Base-by-base conservation (phyloP, 2,888 invertebrate species). In the Heliothis peltigera region DNA sequence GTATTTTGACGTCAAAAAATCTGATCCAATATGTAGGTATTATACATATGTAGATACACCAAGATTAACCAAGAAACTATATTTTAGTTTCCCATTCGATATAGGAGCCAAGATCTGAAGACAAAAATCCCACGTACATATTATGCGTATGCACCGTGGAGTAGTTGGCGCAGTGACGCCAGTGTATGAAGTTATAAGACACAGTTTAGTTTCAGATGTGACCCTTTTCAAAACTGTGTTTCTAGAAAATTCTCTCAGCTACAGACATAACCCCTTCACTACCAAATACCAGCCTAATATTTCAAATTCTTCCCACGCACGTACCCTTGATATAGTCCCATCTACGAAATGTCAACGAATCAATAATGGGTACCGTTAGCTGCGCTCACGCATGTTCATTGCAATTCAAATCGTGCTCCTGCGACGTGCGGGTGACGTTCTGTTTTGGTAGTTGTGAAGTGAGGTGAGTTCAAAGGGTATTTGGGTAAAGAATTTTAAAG, bases 321-420 rank as follows among this genome's bases (percentile, higher is more conserved):
- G 43, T 51, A 76, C 51, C 64, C 55, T 64, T 64, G 49, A 61
- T 57, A 56, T 52, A 63, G 62, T 54, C 54, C 32, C 55, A 74
- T 73, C 69, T 65, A 76, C 64, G 39, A 75, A 77, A 79, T 77
- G 81, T 77, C 75, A 80, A 72, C 64, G 74, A 76, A 80, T 79
- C 78, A 75, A 80, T 84, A 84, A 82, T 80, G 80, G 25, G 65
- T 69, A 64, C 85, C 87, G 86, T 84, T 86, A 85, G 44, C 22
- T 66, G 65, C 64, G 64, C 60, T 64, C 66, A 65, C 72, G 77
- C 85, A 85, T 80, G 83, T 79, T 83, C 84, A 85, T 86, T 85
- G 81, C 79, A 83, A 87, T 86, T 86, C 87, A 74, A 80, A 80
- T 79, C 77, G 64, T 67, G 81, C 65, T 57, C 70, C 5, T 44